phyloP scores from a whole-genome alignment of 2,888 invertebrate species.

The Catocala nupta region DNA sequence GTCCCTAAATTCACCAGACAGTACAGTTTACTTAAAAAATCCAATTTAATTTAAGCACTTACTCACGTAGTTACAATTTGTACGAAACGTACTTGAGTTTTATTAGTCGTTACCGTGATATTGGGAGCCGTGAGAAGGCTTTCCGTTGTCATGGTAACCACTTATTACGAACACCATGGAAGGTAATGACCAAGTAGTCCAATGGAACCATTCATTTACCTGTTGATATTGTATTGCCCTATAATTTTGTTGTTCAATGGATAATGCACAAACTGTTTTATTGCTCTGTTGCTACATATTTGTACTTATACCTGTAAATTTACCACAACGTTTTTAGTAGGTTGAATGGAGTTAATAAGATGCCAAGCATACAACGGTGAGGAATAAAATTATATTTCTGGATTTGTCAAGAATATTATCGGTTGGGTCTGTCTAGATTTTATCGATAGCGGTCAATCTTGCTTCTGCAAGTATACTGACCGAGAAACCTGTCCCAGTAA shows the following conservation, averaged over 20 bases:
- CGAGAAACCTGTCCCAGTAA: no score
- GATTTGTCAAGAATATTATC: not conserved
- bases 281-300: not conserved
- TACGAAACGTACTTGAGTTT: conserved; percentile 72
- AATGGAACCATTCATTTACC: conserved; percentile 30
- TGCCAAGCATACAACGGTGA: no score
- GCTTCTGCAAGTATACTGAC: no score
- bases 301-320: no score
- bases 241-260: conserved; percentile 28
- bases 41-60: conserved; percentile 63
- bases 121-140: conserved; percentile 63
- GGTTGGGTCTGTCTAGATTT: conserved; percentile 24
- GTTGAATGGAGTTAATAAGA: no score
- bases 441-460: not conserved
- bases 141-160: conserved; percentile 58
- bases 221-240: conserved; percentile 26
- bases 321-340: no score
- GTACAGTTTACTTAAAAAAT: conserved; percentile 39
- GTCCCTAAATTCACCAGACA: not conserved
- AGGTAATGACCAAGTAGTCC: conserved; percentile 43
- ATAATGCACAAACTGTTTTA: conserved; percentile 20
- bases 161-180: conserved; percentile 41
- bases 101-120: conserved; percentile 76
- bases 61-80: conserved; percentile 51
- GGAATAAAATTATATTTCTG: no score